These are phyloP conservation scores for Oryzias melastigma DNA, from an alignment of 2,113 vertebrate genomes.

Conservation along the genomic window DNA sequence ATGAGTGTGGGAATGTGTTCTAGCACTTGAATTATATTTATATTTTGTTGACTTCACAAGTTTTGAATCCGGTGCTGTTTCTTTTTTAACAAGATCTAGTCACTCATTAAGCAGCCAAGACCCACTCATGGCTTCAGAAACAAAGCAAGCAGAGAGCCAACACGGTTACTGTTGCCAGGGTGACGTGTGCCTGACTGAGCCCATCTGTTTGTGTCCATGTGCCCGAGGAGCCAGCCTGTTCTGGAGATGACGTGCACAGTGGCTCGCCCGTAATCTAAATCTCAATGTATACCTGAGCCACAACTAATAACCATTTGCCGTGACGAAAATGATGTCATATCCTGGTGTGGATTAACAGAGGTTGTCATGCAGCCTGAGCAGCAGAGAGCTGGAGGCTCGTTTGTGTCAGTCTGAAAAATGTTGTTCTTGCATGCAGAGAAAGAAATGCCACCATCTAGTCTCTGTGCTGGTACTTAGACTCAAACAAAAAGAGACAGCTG, in stretches of 20 bases:
- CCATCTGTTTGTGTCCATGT: conserved; percentile 69
- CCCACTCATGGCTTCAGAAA: conserved; percentile 43
- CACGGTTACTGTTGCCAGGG: conserved; percentile 62
- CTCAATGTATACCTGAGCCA: conserved; percentile 22
- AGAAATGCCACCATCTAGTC: conserved; percentile 25
- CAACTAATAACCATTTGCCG: conserved; percentile 1
- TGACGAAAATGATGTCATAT: conserved; percentile 29
- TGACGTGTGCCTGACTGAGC: conserved; percentile 62
- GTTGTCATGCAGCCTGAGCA: conserved; percentile 23
- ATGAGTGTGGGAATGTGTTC: conserved; percentile 2
- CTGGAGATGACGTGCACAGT: conserved; percentile 43
- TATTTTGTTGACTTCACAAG: conserved; percentile 14
- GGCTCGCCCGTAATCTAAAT: conserved; percentile 11
- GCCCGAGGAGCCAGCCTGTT: conserved; percentile 49
- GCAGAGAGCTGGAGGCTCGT: conserved; percentile 19
- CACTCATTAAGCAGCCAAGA: conserved; percentile 47
- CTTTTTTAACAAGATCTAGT: conserved; percentile 20
- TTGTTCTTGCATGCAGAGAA: conserved; percentile 21
- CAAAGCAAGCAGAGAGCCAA: conserved; percentile 35
- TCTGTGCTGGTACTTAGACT: conserved; percentile 28
- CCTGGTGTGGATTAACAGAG: conserved; percentile 29
- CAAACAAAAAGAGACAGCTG: conserved; percentile 12
- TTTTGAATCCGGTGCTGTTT: conserved; percentile 23
- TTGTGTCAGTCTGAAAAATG: conserved; percentile 30
- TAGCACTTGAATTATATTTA: not conserved